These are phyloP conservation scores for Pseudolaguvia tuberculata DNA, from an alignment of 2,113 vertebrate genomes.

Conservation along the genomic window DNA sequence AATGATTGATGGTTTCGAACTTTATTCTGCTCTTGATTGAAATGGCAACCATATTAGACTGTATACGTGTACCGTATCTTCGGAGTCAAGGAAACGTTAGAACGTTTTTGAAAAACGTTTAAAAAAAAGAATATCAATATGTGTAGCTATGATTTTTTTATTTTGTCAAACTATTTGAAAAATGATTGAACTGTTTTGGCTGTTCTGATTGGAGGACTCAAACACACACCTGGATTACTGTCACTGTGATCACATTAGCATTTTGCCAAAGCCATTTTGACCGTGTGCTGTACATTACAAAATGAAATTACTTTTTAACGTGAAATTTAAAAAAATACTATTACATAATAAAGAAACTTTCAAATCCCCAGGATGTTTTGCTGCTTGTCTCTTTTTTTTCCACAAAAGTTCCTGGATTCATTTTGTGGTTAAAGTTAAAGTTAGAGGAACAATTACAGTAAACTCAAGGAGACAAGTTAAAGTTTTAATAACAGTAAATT, in stretches of 20 bases:
- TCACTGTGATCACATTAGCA: too few relatives aligned
- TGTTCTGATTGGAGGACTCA: too few relatives aligned
- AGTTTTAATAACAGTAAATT: too few relatives aligned
- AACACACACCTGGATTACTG: too few relatives aligned
- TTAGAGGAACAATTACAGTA: too few relatives aligned
- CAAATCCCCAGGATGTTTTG: neutral
- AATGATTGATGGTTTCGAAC: too few relatives aligned
- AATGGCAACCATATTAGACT: neutral
- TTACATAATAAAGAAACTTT: neutral
- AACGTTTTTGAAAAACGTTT: neutral
- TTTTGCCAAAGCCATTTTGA: neutral
- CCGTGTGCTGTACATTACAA: conserved; percentile 1
- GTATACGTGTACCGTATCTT: too few relatives aligned
- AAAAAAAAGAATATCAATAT: neutral
- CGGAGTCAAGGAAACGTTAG: neutral
- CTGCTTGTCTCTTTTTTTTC: neutral
- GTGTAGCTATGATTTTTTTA: neutral
- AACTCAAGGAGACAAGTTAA: too few relatives aligned
- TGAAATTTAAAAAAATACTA: neutral
- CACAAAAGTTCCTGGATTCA: neutral
- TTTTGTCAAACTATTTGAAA: neutral
- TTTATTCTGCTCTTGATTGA: too few relatives aligned
- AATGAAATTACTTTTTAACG: neutral
- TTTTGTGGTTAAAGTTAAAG: neutral
- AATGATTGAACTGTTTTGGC: neutral